Conservation (phyloP, 2,888 invertebrate genomes). For the Lysandra bellargus region DNA sequence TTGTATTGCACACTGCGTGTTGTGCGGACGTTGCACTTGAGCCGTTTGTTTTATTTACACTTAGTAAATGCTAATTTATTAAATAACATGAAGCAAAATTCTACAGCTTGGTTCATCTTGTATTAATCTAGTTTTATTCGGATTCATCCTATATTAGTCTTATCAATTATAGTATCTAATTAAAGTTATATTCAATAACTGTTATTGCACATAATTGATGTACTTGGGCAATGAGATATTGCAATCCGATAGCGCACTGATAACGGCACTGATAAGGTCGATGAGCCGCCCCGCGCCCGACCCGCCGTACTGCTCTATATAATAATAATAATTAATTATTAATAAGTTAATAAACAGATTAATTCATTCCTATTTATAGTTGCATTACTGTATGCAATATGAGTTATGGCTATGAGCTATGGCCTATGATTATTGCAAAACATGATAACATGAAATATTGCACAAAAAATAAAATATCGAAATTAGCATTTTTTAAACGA, state of each 20-base stretch:
- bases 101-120: not conserved
- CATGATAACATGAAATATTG: not conserved
- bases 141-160: not conserved
- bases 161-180: not conserved
- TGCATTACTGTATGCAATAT: not conserved
- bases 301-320: not conserved
- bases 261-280: constrained; percentile 1
- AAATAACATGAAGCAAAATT: not conserved
- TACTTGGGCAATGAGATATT: not conserved
- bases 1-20: not conserved
- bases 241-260: not conserved
- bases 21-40: not conserved
- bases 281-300: not conserved
- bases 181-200: not conserved
- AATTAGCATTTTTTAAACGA: not conserved
- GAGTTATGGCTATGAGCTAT: too few species aligned
- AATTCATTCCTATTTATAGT: not conserved
- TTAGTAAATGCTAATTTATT: too few species aligned
- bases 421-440: not conserved
- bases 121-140: not conserved
- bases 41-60: not conserved
- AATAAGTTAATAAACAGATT: not conserved
- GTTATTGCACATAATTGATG: not conserved
- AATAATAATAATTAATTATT: not conserved
- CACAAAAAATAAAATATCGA: not conserved